A percentile compares a stretch with the other conserved stretches of the same genome.
Evolutionary conservation across 2,888 invertebrate species (phyloP).

Genomic region (Drosophila nr. fundita): DNA sequence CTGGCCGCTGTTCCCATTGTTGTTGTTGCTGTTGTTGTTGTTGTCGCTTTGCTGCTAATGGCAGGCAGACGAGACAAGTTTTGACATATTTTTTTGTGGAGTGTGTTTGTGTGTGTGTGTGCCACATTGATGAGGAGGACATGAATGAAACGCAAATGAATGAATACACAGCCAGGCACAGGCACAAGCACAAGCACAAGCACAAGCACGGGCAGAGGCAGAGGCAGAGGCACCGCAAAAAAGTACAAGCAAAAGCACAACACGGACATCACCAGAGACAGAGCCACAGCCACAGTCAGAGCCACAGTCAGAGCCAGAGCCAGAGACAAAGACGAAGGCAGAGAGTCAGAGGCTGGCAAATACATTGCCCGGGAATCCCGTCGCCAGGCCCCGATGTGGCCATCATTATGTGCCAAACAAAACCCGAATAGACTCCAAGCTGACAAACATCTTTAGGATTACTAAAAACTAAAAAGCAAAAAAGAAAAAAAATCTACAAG

Average conservation of each 20-base stretch:
- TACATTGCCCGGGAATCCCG: conserved; percentile 4
- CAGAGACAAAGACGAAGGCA: neutral
- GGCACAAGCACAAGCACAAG: neutral
- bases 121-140: conserved; percentile 68
- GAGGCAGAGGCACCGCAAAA: conserved; percentile 1
- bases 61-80: conserved; percentile 81
- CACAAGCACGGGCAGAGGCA: neutral
- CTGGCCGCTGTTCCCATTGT: conserved; percentile 35
- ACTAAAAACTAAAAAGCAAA: neutral
- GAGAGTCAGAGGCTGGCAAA: neutral
- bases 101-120: conserved; percentile 35
- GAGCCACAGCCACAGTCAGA: conserved; percentile 6
- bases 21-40: conserved; percentile 32
- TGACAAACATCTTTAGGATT: conserved; percentile 26
- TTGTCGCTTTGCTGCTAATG: conserved; percentile 69
- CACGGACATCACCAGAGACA: conserved; percentile 3
- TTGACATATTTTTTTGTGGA: conserved; percentile 76
- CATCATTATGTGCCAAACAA: conserved; percentile 43
- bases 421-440: conserved; percentile 11
- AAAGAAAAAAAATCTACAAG: neutral
- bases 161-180: conserved; percentile 52
- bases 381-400: conserved; percentile 20
- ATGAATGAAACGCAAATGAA: conserved; percentile 79
- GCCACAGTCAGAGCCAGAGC: neutral
- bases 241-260: conserved; percentile 14